Conservation (phyloP, 2,888 invertebrate genomes). For the Andrena flavipes region DNA sequence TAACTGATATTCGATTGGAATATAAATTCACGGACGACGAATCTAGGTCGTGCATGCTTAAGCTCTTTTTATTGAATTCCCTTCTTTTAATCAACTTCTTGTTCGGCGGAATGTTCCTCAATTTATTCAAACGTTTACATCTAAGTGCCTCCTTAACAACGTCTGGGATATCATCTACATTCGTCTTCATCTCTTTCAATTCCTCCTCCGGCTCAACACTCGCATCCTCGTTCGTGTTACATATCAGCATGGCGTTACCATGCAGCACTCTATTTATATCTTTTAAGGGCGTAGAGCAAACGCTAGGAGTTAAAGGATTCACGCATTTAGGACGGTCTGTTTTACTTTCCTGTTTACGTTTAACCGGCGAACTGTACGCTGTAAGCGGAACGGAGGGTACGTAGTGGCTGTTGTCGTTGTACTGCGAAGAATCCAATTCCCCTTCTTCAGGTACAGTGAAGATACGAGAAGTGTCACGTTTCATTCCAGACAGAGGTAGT, state of each 20-base stretch:
- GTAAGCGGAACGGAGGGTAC: constrained; percentile 68
- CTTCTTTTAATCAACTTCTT: constrained; percentile 70
- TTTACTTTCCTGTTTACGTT: constrained; percentile 75
- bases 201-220: constrained; percentile 51
- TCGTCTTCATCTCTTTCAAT: constrained; percentile 58
- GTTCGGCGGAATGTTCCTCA: constrained; percentile 74
- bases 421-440: constrained; percentile 77
- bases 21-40: constrained; percentile 87
- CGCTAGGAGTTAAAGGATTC: constrained; percentile 87
- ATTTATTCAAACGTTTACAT: constrained; percentile 82
- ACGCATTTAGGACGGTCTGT: constrained; percentile 66
- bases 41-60: constrained; percentile 89
- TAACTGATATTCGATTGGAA: constrained; percentile 87
- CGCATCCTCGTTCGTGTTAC: constrained; percentile 85
- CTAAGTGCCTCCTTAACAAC: constrained; percentile 84
- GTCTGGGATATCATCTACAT: constrained; percentile 83
- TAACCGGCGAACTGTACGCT: constrained; percentile 72
- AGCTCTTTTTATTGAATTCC: constrained; percentile 79
- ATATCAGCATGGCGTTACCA: constrained; percentile 91
- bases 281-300: constrained; percentile 92
- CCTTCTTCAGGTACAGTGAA: constrained; percentile 94
- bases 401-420: constrained; percentile 58
- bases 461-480: constrained; percentile 91
- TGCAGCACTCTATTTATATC: constrained; percentile 90
- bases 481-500: constrained; percentile 87